Evolutionary conservation across 2,888 invertebrate species (phyloP), one percentile per base, ranked within the genome.

Genomic region (Bombyx huttoni): DNA sequence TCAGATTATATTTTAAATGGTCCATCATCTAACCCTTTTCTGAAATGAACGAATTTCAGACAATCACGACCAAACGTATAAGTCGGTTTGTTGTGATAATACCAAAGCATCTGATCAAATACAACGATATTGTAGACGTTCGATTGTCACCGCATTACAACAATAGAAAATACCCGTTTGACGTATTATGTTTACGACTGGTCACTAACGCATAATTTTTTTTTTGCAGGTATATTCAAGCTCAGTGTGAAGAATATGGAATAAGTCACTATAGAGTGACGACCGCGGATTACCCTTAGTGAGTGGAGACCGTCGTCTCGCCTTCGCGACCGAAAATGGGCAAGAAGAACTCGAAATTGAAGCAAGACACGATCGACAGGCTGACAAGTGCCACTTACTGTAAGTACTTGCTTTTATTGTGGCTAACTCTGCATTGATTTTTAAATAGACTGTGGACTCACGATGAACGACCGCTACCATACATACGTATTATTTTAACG

Each of bases 281-380:
- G 54, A 58, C 49, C 50, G 56, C 48, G 63, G 57, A 67, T 68
- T 59, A 54, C 56, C 65, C 58, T 59, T 61, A 62, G 69, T 66
- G 66, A 58, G 62, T 63, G 67, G 40, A 69, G 63, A 52, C 54
- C 57, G 59, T 57, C 55, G 55, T 53, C 55, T 51, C 61, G 49
- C 54, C 52, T 55, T 60, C 49, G 55, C 47, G 55, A 68, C 65
- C 64, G 64, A 91, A 89, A 70, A 98, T 98, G 98, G 97, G 97
- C 74, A 97, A 97, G 92, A 96, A 96, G 89, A 97, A 96, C 78
- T 97, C 97, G 54, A 98, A 98, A 90, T 93, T 98, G 85, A 97
- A 96, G 91, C 95, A 96, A 83, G 97, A 97, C 81, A 96, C 97
- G 69, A 96, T 98, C 78, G 96, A 96, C 84, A 92, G 95, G 66